Percentiles rank a stretch among this genome's conserved stretches.
Conservation (phyloP, 1,140 invertebrate genomes). For the Cotesia glomerata region DNA sequence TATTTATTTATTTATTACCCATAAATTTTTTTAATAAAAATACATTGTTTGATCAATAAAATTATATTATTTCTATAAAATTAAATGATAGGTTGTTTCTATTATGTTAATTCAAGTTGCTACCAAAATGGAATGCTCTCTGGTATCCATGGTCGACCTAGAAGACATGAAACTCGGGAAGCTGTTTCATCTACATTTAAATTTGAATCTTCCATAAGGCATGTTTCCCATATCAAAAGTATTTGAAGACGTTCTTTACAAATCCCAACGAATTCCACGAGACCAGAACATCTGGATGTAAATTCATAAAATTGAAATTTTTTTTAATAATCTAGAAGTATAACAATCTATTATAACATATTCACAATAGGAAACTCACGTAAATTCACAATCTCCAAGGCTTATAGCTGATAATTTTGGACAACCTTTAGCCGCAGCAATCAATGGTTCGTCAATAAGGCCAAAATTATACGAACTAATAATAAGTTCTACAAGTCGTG, state of each 20-base stretch:
- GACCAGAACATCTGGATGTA: slow-evolving; percentile 49
- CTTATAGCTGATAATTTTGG: slow-evolving; percentile 50
- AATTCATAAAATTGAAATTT: slow-evolving; percentile 4
- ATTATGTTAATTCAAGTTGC: background rate
- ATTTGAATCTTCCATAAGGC: slow-evolving; percentile 53
- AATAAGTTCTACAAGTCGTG: slow-evolving; percentile 51
- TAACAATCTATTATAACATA: background rate
- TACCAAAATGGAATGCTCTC: slow-evolving; percentile 58
- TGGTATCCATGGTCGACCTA: slow-evolving; percentile 55
- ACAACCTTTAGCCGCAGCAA: slow-evolving; percentile 47
- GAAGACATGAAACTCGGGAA: slow-evolving; percentile 46
- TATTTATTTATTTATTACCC: too few relatives aligned
- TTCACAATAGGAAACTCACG: slow-evolving; percentile 41
- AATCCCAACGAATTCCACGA: slow-evolving; percentile 51
- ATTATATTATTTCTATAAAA: too few relatives aligned
- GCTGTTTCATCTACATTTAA: slow-evolving; percentile 45
- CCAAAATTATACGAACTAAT: slow-evolving; percentile 49
- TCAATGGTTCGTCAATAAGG: slow-evolving; percentile 47
- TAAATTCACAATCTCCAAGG: slow-evolving; percentile 58
- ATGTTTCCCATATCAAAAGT: slow-evolving; percentile 56
- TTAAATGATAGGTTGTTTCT: too few relatives aligned
- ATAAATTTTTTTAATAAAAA: too few relatives aligned
- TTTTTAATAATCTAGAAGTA: background rate
- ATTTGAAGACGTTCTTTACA: slow-evolving; percentile 49
- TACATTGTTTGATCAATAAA: too few relatives aligned